Base-by-base conservation (phyloP, 2,797 vertebrate genomes). In the Catamblyrhynchus diadema region DNA sequence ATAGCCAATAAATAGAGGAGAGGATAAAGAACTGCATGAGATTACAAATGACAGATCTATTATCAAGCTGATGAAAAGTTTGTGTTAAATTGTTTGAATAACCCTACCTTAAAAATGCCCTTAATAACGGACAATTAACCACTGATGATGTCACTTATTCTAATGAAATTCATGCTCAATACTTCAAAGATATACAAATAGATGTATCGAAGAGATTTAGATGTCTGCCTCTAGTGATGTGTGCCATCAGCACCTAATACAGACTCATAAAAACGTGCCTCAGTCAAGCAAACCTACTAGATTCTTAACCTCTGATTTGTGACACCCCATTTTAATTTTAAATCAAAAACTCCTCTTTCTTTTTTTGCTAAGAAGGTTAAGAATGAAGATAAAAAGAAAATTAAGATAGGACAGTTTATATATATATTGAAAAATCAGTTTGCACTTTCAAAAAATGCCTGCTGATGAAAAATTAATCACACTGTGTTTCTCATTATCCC, bases 341-440 rank as follows among this genome's bases (percentile, higher is more conserved):
- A 81, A 79, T 88, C 72, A 95, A 50, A 94, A 93, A 93, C 41
- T 65, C 56, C 11, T 80, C 66, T 86, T 96, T 95, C 41, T 94
- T 94, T 82, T 71, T 71, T 54, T 73, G 27, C 78, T 85, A 79
- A 90, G 56, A 86, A 85, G 9, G 35, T 70, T 79, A 94, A 93
- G 60, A 94, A 56, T n/a, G 17, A 91, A 70, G 71, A 93, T 28
- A 45, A 80, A 94, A 85, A 32, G 54, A 69, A 94, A 70, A 91
- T 42, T 12, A 95, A 86, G 65, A 47, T 50, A 41, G 37, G 54
- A 22, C 22, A 56, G 6, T 42, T 54, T 75, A 8, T 69, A 54
- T n/a, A 39, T 54, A 64, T 27, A 69, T 19, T 8, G 15, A 56
- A 61, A 85, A 69, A 16, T 24, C 54, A 42, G 45, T 47, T 69